phyloP scores from a whole-genome alignment of 2,888 invertebrate species.

The Dilophus febrilis region DNA sequence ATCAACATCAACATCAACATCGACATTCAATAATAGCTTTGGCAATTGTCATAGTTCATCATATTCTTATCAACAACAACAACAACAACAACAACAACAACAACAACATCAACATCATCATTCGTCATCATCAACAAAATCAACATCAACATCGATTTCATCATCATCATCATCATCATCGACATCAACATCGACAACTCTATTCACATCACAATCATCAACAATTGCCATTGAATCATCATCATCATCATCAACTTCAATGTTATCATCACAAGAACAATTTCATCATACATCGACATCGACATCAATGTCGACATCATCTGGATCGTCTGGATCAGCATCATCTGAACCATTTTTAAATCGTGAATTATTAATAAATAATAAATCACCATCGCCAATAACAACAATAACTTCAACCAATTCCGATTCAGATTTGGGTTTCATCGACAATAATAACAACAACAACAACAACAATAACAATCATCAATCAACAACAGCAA shows the following conservation, averaged over 20 bases:
- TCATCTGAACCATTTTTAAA: not conserved
- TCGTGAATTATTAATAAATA: too few species aligned
- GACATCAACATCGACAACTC: conserved; percentile 4
- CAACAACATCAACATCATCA: conserved; percentile 8
- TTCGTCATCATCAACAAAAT: conserved; percentile 16
- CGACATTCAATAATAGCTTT: too few species aligned
- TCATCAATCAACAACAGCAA: conserved; percentile 8
- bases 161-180: conserved; percentile 7
- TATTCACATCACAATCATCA: too few species aligned
- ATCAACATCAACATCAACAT: not conserved
- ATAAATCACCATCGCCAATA: conserved; percentile 1
- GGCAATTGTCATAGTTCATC: too few species aligned
- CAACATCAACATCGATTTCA: conserved; percentile 15
- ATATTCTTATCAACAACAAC: too few species aligned
- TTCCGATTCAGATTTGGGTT: not conserved
- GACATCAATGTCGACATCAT: not conserved
- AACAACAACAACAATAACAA: conserved; percentile 2
- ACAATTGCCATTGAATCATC: too few species aligned
- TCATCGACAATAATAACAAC: not conserved
- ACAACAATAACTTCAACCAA: conserved; percentile 3
- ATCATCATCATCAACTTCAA: too few species aligned
- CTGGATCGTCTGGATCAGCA: not conserved
- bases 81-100: conserved; percentile 5
- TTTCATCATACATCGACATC: not conserved
- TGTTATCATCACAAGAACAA: too few species aligned